phyloP scores from a whole-genome alignment of 2,797 vertebrate genomes.

The Sebastes iracundus region DNA sequence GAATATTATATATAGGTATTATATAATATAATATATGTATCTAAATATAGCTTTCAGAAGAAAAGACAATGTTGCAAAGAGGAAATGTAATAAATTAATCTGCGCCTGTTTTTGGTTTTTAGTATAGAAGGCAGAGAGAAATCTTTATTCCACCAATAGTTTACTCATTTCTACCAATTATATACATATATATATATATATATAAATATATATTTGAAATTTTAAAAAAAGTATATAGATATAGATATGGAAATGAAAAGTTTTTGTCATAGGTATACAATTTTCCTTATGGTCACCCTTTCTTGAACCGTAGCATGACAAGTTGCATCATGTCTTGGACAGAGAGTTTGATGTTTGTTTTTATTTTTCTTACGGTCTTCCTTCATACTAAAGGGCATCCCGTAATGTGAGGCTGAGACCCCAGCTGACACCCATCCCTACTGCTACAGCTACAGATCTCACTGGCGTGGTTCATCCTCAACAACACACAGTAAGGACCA shows the following conservation, averaged over 20 bases:
- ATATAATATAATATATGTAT: slow-evolving; percentile 79
- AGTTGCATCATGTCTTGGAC: slow-evolving; percentile 76
- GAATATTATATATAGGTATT: slow-evolving; percentile 81
- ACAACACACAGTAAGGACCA: slow-evolving; percentile 6
- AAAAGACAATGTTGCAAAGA: slow-evolving; percentile 79
- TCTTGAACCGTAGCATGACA: slow-evolving; percentile 82
- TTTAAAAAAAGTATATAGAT: slow-evolving; percentile 48
- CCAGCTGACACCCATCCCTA: slow-evolving; percentile 67
- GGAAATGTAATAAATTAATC: slow-evolving; percentile 76
- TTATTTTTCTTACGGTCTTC: slow-evolving; percentile 77
- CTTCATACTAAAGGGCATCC: slow-evolving; percentile 82
- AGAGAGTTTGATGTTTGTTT: slow-evolving; percentile 70
- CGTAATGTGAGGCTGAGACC: slow-evolving; percentile 78
- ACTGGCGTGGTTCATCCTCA: slow-evolving; percentile 4
- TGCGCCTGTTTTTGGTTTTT: slow-evolving; percentile 80
- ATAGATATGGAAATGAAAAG: slow-evolving; percentile 69
- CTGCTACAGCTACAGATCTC: slow-evolving; percentile 51
- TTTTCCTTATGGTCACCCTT: slow-evolving; percentile 79
- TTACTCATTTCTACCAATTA: slow-evolving; percentile 85
- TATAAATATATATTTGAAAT: slow-evolving; percentile 73
- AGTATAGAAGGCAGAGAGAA: slow-evolving; percentile 79
- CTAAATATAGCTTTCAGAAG: slow-evolving; percentile 85
- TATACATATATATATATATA: slow-evolving; percentile 78
- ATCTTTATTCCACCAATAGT: slow-evolving; percentile 82
- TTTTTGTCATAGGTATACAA: slow-evolving; percentile 68